Percentiles rank a stretch among this genome's conserved stretches.
Conservation (phyloP, 2,888 invertebrate species). For the Drosophila infuscata region DNA sequence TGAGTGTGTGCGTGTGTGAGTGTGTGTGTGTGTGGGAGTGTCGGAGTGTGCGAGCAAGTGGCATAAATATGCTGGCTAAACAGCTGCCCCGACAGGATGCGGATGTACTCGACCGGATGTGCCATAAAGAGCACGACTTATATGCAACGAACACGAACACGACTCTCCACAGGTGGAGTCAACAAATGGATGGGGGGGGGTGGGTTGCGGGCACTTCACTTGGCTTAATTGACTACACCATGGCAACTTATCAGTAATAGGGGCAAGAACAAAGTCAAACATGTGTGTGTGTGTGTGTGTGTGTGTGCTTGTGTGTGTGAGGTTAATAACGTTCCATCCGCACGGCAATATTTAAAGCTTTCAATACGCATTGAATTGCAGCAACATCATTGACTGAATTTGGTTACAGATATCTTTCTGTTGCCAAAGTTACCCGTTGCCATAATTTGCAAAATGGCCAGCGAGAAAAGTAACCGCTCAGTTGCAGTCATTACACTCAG, state of each 20-base stretch:
- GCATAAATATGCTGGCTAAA: constrained; percentile 75
- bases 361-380: constrained; percentile 35
- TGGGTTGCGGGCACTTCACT: not conserved
- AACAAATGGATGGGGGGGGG: not conserved
- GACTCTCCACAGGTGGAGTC: constrained; percentile 32
- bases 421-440: constrained; percentile 25
- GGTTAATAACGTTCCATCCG: not conserved
- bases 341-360: constrained; percentile 25
- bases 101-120: constrained; percentile 56
- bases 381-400: constrained; percentile 1
- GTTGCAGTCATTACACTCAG: not conserved
- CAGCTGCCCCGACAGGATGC: constrained; percentile 64
- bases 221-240: constrained; percentile 59
- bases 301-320: not conserved
- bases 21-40: not conserved
- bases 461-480: not conserved
- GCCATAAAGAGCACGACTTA: constrained; percentile 71
- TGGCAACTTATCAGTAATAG: constrained; percentile 53
- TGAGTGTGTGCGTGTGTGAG: constrained; percentile 6
- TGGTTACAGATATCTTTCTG: not conserved
- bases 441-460: not conserved
- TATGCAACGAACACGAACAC: constrained; percentile 59
- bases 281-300: not conserved
- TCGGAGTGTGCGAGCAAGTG: constrained; percentile 52
- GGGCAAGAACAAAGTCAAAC: not conserved